Conservation (phyloP, 2,113 vertebrate genomes). For the Seriola aureovittata region DNA sequence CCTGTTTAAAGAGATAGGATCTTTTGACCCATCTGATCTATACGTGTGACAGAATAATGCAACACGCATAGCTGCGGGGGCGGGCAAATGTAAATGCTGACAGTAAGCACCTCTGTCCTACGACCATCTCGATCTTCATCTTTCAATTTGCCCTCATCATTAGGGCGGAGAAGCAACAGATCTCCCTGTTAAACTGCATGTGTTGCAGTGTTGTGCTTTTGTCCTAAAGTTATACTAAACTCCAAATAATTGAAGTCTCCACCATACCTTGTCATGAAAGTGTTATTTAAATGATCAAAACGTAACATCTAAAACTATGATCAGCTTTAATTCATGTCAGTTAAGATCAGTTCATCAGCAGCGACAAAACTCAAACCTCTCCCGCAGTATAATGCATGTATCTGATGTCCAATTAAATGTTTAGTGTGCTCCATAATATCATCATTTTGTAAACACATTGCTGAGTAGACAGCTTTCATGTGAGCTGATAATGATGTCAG, state of each 20-base stretch:
- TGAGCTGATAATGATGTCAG: too few relatives aligned
- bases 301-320: too few relatives aligned
- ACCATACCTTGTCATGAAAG: too few relatives aligned
- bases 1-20: conserved; percentile 36
- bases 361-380: too few relatives aligned
- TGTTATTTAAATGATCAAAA: too few relatives aligned
- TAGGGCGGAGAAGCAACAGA: conserved; percentile 1
- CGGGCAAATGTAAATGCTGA: conserved; percentile 45
- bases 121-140: background rate
- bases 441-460: too few relatives aligned
- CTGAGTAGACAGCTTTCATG: too few relatives aligned
- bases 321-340: too few relatives aligned
- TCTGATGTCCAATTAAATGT: too few relatives aligned
- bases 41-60: conserved; percentile 67
- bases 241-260: background rate
- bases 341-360: too few relatives aligned
- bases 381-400: too few relatives aligned
- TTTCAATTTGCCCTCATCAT: conserved; percentile 16
- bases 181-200: background rate
- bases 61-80: conserved; percentile 35
- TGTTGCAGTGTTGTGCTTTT: background rate
- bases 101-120: conserved; percentile 3
- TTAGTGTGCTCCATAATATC: too few relatives aligned
- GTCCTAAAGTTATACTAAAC: background rate
- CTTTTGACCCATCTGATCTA: conserved; percentile 65